Evolutionary conservation across 2,888 invertebrate genomes (phyloP), one percentile per base, ranked within the genome.

Genomic region (Lasioglossum vierecki): DNA sequence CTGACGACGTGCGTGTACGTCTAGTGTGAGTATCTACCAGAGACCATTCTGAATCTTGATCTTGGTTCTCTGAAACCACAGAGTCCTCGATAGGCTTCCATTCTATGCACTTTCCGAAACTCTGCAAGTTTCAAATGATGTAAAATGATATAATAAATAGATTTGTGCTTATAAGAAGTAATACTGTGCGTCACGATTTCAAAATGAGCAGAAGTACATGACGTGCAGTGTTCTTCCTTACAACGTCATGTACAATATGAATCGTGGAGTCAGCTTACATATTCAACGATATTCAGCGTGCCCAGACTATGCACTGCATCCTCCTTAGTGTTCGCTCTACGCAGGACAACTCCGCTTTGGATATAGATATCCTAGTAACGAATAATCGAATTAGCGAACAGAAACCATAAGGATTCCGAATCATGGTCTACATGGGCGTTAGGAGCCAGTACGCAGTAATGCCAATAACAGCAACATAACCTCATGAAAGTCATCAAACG

Each of bases 31-130:
- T 97, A 92, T 98, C 97, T 30, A 98, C 98, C 81, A 98, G 96
- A 0, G 98, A 97, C 98, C 98, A 98, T 92, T 98, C 98, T 63
- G 94, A 94, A 90, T 95, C 95, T 92, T 97, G 97, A 93, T 97
- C 97, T 92, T 97, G 97, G 2, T 96, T 96, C 89, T 97, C 97
- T 0, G 97, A 96, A 89, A 98, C 97, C 22, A 98, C 96, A 72
- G 97, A 97, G 88, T 97, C 95, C 93, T 98, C 98, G 85, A 97
- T 97, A 0, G 98, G 98, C 93, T 97, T 97, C 98, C 98, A 98
- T 94, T 98, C 98, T 79, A 98, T 96, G 88, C 96, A 96, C 86
- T 96, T 96, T n/a, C 96, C 96, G 89, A 95, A 95, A 91, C 93
- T 95, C 96, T 96, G 87, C 4, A 91, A 89, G 80, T 49, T 83